Percentiles rank a stretch among this genome's conserved stretches.
phyloP scores from a whole-genome alignment of 2,888 invertebrate genomes.

The Daptonema setosum region DNA sequence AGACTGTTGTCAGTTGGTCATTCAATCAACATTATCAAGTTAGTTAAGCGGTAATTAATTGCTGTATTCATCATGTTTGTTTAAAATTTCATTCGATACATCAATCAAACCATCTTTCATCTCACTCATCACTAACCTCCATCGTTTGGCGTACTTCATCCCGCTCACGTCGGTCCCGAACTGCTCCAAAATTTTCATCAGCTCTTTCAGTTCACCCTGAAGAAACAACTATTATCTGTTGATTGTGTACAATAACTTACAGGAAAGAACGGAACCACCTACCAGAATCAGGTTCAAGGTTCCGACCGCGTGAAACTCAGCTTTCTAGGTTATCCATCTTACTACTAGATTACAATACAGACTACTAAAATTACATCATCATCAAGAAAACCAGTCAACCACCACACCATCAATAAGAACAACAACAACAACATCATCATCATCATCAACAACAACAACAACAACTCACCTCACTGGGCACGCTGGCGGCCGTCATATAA shows the following conservation, averaged over 20 bases:
- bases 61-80: too few species aligned
- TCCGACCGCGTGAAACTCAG: too few species aligned
- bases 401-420: too few species aligned
- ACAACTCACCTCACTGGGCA: not conserved
- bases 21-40: too few species aligned
- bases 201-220: conserved; percentile 55
- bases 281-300: too few species aligned
- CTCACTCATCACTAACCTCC: conserved; percentile 41
- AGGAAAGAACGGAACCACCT: too few species aligned
- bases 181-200: conserved; percentile 50
- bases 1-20: too few species aligned
- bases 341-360: not conserved
- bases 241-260: too few species aligned
- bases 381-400: not conserved
- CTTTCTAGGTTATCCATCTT: too few species aligned
- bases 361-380: not conserved
- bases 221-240: conserved; percentile 4
- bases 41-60: too few species aligned
- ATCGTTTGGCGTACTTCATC: conserved; percentile 66
- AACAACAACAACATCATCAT: conserved; percentile 2
- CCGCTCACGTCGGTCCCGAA: conserved; percentile 67
- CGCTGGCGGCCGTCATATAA: conserved; percentile 30
- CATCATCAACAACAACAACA: not conserved
- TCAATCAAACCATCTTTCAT: too few species aligned
- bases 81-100: too few species aligned